These are phyloP conservation scores for Hoplostethus mediterraneus DNA, from an alignment of 2,797 vertebrate genomes.

Conservation along the genomic window DNA sequence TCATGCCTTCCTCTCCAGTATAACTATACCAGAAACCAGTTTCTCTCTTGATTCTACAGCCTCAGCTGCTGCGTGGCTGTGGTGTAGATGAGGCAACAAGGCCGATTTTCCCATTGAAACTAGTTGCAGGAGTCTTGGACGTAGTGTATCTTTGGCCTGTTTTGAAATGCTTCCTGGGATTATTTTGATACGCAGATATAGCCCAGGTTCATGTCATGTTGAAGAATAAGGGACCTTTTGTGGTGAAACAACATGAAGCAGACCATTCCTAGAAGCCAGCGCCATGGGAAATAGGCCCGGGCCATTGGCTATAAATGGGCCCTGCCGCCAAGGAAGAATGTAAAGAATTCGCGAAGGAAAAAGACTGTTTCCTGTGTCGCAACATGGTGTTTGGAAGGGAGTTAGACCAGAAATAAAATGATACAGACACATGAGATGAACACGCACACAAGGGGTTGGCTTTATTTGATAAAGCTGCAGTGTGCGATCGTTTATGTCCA, in stretches of 20 bases:
- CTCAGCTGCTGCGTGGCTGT: slow-evolving; percentile 41
- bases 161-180: slow-evolving; percentile 30
- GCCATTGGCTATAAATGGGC: slow-evolving; percentile 79
- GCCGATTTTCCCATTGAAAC: slow-evolving; percentile 46
- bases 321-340: slow-evolving; percentile 72
- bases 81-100: slow-evolving; percentile 23
- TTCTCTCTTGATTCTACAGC: slow-evolving; percentile 21
- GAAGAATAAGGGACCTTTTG: slow-evolving; percentile 32
- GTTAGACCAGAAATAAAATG: slow-evolving; percentile 6
- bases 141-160: slow-evolving; percentile 35
- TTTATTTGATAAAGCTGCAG: slow-evolving; percentile 14
- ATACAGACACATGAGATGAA: slow-evolving; percentile 24
- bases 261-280: slow-evolving; percentile 46
- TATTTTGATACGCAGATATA: slow-evolving; percentile 57
- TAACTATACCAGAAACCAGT: not conserved
- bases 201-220: slow-evolving; percentile 12
- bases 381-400: slow-evolving; percentile 47
- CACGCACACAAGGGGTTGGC: not conserved
- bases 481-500: slow-evolving; percentile 1
- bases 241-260: slow-evolving; percentile 46
- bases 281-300: slow-evolving; percentile 65
- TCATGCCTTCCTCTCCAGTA: slow-evolving; percentile 2
- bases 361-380: slow-evolving; percentile 73
- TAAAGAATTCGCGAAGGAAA: slow-evolving; percentile 75
- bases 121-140: slow-evolving; percentile 25